Conservation (phyloP, 2,797 vertebrate species). For the Melopsittacus undulatus region DNA sequence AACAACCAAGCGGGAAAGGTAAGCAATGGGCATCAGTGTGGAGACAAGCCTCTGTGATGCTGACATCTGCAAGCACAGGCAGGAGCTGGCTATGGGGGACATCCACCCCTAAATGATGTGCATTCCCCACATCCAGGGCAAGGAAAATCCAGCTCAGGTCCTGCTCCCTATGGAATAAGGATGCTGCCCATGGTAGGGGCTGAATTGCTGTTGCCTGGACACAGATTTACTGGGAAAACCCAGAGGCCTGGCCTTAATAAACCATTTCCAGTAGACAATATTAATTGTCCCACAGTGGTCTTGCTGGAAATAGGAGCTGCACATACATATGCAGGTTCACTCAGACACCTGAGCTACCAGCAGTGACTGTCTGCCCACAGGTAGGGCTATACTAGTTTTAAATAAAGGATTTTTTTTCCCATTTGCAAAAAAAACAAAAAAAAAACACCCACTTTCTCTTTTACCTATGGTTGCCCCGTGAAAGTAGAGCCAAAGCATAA, state of each 20-base stretch:
- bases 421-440: background rate
- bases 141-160: background rate
- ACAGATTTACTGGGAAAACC: background rate
- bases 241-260: background rate
- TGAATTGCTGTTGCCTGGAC: accelerated
- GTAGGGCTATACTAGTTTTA: background rate
- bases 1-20: background rate
- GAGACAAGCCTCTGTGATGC: background rate
- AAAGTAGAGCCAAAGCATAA: background rate
- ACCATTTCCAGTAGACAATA: background rate
- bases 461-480: background rate
- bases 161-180: background rate
- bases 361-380: background rate
- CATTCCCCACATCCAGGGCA: background rate
- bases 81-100: background rate
- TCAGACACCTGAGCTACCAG: background rate
- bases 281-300: accelerated
- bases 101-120: background rate
- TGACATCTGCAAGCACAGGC: accelerated
- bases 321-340: accelerated
- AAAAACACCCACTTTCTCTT: too few species aligned
- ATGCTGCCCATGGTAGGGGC: background rate
- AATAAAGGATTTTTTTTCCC: background rate
- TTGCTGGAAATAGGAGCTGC: background rate
- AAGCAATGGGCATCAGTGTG: accelerated